phyloP scores from a whole-genome alignment of 1,140 invertebrate species.

The Lasaia peninsularis region DNA sequence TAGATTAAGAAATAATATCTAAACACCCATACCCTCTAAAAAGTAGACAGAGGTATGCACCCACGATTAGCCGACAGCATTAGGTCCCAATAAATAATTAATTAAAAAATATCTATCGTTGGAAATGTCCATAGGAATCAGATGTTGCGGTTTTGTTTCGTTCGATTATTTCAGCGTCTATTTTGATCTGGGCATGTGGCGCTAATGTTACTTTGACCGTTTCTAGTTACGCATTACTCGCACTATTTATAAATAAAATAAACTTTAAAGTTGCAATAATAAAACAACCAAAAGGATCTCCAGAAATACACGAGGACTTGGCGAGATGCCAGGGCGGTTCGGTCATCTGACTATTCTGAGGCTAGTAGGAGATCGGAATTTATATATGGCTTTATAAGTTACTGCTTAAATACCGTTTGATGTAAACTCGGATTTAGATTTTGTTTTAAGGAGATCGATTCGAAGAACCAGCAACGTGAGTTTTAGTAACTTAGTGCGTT shows the following conservation, averaged over 20 bases:
- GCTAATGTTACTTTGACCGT: too few species aligned
- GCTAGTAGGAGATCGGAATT: constrained; percentile 9
- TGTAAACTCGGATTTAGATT: constrained; percentile 3
- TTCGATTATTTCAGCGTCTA: too few species aligned
- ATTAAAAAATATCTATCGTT: too few species aligned
- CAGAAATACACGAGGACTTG: constrained; percentile 57
- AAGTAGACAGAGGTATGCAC: too few species aligned
- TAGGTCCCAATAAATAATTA: too few species aligned
- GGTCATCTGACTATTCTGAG: constrained; percentile 36
- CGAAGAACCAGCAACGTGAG: not conserved
- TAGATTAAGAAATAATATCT: too few species aligned
- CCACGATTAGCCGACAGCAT: too few species aligned
- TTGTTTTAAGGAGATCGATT: not conserved
- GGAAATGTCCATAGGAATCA: too few species aligned
- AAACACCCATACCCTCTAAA: too few species aligned
- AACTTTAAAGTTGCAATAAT: constrained; percentile 66
- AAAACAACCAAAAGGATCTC: constrained; percentile 68
- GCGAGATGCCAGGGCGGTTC: constrained; percentile 47
- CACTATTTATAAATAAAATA: constrained; percentile 33
- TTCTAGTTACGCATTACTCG: constrained; percentile 1
- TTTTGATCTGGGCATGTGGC: too few species aligned
- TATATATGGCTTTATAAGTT: constrained; percentile 9
- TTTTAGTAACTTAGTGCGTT: too few species aligned
- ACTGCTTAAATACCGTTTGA: constrained; percentile 1
- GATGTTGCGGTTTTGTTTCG: too few species aligned